Base-by-base conservation (phyloP, 1,140 invertebrate genomes). In the Colletes gigas region DNA sequence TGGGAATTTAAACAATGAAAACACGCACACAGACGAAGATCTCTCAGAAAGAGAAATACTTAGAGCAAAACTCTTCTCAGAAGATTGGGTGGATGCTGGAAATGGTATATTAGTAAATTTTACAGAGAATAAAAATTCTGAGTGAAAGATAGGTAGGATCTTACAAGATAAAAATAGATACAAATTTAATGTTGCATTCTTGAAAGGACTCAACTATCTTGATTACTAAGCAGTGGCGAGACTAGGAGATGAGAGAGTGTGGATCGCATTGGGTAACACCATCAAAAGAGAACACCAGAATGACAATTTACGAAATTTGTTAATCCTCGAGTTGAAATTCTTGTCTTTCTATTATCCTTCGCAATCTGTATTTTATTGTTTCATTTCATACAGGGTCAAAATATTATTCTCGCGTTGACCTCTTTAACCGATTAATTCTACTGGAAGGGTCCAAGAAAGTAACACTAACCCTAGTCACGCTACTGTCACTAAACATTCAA, bases 101-200 rank as follows among this genome's bases (percentile, higher is more conserved):
- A 92, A 92, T 82, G 91, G 91, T 62, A 91, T 92, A 75, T 83
- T 92, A 62, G 90, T 92, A n/a, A 90, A 91, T 87, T 92, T 92
- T 76, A 77, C 86, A 3, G 89, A 92, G 3, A 90, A 83, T 71
- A 92, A 80, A 3, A 74, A 52, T 67, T 66, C 71, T 4, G 78
- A 80, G 12, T 71, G n/a, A 63, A 65, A 41, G 12, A 41, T n/a
- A 8, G 3, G 19, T 12, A 30, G 17, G 52, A 54, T n/a, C 5
- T 39, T 39, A 55, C 7, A 39, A 30, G 52, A 39, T 30, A 3
- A 21, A 6, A n/a, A 4, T 67, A 44, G 9, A 7, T 50, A 21
- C 9, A 44, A 47, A 5, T n/a, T 66, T 19, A 41, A 47, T 17
- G 14, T 44, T 44, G 15, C 2, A 44, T 65, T 65, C 6, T n/a